phyloP scores from a whole-genome alignment of 2,113 vertebrate species.

The Miniopterus natalensis region DNA sequence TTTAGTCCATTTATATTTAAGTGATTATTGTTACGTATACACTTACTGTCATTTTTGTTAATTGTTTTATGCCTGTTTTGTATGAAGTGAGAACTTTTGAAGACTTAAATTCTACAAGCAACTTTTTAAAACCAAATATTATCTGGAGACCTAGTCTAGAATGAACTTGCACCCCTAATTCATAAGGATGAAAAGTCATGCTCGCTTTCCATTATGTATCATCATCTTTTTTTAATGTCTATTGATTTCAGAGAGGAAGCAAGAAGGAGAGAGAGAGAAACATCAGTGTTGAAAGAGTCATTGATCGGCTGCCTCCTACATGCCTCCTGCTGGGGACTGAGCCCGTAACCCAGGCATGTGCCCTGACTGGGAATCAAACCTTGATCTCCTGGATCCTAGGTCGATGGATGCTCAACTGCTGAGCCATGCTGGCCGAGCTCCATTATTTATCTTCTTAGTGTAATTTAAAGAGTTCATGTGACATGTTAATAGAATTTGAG shows the following conservation, averaged over 20 bases:
- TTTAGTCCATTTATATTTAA: not conserved
- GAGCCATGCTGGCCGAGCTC: too few species aligned
- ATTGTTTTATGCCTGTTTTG: not conserved
- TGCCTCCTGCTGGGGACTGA: too few species aligned
- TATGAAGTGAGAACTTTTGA: not conserved
- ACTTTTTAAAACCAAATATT: not conserved
- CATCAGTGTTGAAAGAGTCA: too few species aligned
- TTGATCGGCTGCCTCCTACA: too few species aligned
- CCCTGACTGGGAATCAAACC: too few species aligned
- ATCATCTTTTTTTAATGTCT: not conserved
- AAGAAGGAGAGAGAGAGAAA: too few species aligned
- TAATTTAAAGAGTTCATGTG: not conserved
- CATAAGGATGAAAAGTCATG: not conserved
- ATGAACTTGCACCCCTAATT: not conserved
- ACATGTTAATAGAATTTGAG: not conserved
- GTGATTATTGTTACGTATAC: not conserved
- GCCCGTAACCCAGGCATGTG: too few species aligned
- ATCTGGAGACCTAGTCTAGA: not conserved
- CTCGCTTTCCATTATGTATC: not conserved
- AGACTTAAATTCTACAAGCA: not conserved
- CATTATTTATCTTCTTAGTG: not conserved
- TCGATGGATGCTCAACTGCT: too few species aligned
- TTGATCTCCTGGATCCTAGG: too few species aligned
- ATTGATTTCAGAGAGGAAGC: too few species aligned
- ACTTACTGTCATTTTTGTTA: not conserved